phyloP scores from a whole-genome alignment of 2,113 vertebrate genomes.

The Neogale vison region DNA sequence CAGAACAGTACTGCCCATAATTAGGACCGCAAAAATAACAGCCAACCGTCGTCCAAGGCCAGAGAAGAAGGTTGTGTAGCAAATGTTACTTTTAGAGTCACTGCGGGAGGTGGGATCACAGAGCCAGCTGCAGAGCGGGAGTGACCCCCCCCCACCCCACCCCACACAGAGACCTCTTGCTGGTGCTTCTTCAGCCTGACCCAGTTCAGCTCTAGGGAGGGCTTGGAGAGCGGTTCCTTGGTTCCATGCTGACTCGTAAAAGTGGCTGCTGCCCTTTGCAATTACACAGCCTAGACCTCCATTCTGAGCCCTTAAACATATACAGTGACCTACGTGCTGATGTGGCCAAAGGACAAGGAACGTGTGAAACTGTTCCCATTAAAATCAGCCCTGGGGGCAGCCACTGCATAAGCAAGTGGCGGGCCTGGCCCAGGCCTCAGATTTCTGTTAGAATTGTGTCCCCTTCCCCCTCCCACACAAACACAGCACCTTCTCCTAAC shows the following conservation, averaged over 20 bases:
- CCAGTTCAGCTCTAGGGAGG: neutral
- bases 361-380: conserved; percentile 7
- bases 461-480: too few relatives aligned
- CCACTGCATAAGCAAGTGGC: neutral
- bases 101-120: too few relatives aligned
- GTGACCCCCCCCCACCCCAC: neutral
- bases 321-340: conserved; percentile 4
- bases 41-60: neutral
- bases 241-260: conserved; percentile 32
- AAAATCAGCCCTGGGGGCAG: conserved; percentile 43
- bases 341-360: neutral
- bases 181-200: neutral
- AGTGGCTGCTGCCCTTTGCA: conserved; percentile 47
- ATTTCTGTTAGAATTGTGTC: neutral
- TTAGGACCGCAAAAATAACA: neutral
- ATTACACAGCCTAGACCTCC: conserved; percentile 29
- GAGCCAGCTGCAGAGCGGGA: fast-evolving
- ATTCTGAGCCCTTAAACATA: conserved; percentile 18
- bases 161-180: neutral
- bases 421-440: neutral
- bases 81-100: neutral
- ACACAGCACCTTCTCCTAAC: neutral
- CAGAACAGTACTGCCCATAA: neutral
- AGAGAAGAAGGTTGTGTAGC: neutral
- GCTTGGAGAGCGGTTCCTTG: neutral